A percentile compares a stretch with the other conserved stretches of the same genome.
phyloP scores from a whole-genome alignment of 2,888 invertebrate genomes.

The Phengaris arion region DNA sequence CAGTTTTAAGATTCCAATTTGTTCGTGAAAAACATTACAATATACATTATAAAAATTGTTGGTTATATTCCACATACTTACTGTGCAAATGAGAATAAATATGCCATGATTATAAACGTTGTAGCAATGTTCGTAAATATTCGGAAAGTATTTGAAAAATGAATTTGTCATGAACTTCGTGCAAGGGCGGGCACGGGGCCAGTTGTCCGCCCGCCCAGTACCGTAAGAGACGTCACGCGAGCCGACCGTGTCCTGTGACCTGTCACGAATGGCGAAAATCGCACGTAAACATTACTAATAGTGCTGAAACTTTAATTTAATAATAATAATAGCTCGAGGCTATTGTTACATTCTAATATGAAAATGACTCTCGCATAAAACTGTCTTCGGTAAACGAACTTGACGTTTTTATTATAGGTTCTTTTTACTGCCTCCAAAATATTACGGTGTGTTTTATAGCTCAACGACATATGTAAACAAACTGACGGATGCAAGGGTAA shows the following conservation, averaged over 20 bases:
- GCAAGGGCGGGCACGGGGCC: slow-evolving; percentile 51
- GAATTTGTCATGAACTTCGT: slow-evolving; percentile 62
- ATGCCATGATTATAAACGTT: neutral
- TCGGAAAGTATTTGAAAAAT: slow-evolving; percentile 22
- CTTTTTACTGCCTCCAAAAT: slow-evolving; percentile 13
- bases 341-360: neutral
- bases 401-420: slow-evolving; percentile 12
- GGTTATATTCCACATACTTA: neutral
- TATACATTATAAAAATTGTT: neutral
- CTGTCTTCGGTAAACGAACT: slow-evolving; percentile 1
- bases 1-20: too few relatives aligned
- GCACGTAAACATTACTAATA: neutral
- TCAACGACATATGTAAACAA: slow-evolving; percentile 22
- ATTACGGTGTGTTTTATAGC: slow-evolving; percentile 25
- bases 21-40: too few relatives aligned
- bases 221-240: slow-evolving; percentile 61
- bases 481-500: slow-evolving; percentile 24
- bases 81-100: neutral
- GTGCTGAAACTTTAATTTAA: slow-evolving; percentile 1
- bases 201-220: slow-evolving; percentile 68
- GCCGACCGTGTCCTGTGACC: slow-evolving; percentile 49
- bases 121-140: slow-evolving; percentile 27
- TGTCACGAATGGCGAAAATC: neutral
- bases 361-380: slow-evolving; percentile 34
- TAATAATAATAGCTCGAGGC: neutral